Evolutionary conservation across 2,888 invertebrate species (phyloP).

Genomic region (Leucophenga maculata): DNA sequence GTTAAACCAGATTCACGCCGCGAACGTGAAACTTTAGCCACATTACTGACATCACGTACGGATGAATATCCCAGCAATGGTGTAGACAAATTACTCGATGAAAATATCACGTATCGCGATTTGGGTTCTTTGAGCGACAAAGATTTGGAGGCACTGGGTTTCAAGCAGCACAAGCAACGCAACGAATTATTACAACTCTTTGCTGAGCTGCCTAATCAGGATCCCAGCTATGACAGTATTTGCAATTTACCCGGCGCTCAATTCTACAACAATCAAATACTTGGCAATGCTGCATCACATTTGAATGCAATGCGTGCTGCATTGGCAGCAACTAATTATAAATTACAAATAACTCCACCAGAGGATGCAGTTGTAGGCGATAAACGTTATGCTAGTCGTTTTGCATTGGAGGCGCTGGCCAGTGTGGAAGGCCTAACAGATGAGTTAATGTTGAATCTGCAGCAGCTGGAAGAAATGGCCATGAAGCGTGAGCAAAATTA

Average conservation of each 20-base stretch:
- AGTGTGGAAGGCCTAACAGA: constrained; percentile 60
- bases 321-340: constrained; percentile 66
- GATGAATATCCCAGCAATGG: constrained; percentile 23
- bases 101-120: constrained; percentile 63
- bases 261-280: constrained; percentile 60
- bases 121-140: constrained; percentile 58
- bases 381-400: constrained; percentile 69
- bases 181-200: constrained; percentile 59
- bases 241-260: constrained; percentile 50
- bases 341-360: constrained; percentile 63
- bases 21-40: constrained; percentile 53
- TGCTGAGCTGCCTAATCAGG: constrained; percentile 62
- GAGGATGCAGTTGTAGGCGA: constrained; percentile 69
- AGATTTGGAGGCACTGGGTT: constrained; percentile 64
- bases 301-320: constrained; percentile 64
- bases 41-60: constrained; percentile 42
- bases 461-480: constrained; percentile 53
- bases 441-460: constrained; percentile 60
- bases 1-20: constrained; percentile 32
- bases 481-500: constrained; percentile 7
- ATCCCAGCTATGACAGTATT: constrained; percentile 60
- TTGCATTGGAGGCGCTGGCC: constrained; percentile 67
- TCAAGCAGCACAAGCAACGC: constrained; percentile 50
- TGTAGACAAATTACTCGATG: constrained; percentile 56
- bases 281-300: constrained; percentile 59